Evolutionary conservation across 2,113 vertebrate genomes (phyloP).

Genomic region (Tympanuchus pallidicinctus): DNA sequence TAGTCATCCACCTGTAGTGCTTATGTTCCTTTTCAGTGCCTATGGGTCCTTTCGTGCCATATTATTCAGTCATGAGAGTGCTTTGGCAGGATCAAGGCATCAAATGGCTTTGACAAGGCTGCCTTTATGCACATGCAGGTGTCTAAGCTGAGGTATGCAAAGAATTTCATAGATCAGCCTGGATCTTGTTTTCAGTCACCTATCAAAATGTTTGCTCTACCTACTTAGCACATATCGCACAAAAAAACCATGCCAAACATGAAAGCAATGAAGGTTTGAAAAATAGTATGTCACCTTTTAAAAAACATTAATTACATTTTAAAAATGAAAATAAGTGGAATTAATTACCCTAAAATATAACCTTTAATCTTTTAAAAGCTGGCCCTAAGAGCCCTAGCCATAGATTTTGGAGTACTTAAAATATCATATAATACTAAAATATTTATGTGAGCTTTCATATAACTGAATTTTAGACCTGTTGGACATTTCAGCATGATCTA

Average conservation of each 20-base stretch:
- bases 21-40: not conserved
- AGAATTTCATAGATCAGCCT: not conserved
- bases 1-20: not conserved
- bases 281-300: not conserved
- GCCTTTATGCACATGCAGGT: conserved; percentile 27
- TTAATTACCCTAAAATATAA: not conserved
- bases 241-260: not conserved
- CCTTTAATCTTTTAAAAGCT: conserved; percentile 20
- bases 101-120: not conserved
- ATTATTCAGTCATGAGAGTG: not conserved
- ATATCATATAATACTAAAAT: not conserved
- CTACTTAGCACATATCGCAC: not conserved
- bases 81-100: not conserved
- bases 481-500: conserved; percentile 33
- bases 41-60: not conserved
- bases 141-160: not conserved
- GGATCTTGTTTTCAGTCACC: not conserved
- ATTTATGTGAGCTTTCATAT: conserved; percentile 21
- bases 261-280: conserved; percentile 1
- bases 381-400: not conserved
- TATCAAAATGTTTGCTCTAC: not conserved
- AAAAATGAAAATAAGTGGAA: conserved; percentile 22
- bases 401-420: not conserved
- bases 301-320: not conserved
- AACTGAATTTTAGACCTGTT: conserved; percentile 24